Percentiles rank a stretch among this genome's conserved stretches.
Evolutionary conservation across 2,888 invertebrate genomes (phyloP).

Genomic region (Cylindroiulus punctatus): DNA sequence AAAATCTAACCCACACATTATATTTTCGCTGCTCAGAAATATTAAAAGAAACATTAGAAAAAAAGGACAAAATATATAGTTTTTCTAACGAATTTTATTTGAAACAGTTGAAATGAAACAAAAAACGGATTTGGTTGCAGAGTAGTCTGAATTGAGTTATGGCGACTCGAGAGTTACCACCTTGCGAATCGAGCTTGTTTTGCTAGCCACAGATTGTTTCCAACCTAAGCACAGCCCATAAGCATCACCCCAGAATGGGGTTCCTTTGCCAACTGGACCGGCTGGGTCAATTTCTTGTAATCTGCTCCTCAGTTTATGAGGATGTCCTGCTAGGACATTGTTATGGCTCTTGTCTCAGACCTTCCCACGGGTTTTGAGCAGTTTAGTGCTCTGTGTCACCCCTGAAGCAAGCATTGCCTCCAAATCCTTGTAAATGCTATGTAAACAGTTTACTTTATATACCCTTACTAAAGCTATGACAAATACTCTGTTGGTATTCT

Average conservation of each 20-base stretch:
- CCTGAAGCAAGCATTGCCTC: constrained; percentile 59
- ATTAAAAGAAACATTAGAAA: too few relatives aligned
- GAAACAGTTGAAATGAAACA: background rate
- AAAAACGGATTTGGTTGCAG: constrained; percentile 57
- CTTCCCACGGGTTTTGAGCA: constrained; percentile 58
- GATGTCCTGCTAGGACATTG: constrained; percentile 58
- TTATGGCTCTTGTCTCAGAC: constrained; percentile 59
- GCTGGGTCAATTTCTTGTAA: constrained; percentile 58
- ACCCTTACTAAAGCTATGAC: background rate
- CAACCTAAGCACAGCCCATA: constrained; percentile 55
- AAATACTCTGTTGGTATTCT: background rate
- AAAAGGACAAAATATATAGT: too few relatives aligned
- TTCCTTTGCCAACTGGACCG: constrained; percentile 57
- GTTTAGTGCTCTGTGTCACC: constrained; percentile 57
- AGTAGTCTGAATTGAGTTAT: constrained; percentile 60
- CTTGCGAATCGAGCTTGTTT: constrained; percentile 59
- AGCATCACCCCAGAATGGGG: constrained; percentile 55
- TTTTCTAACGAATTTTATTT: too few relatives aligned
- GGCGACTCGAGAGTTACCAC: constrained; percentile 54
- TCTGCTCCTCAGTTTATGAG: constrained; percentile 56
- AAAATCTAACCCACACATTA: too few relatives aligned
- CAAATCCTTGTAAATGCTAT: constrained; percentile 48
- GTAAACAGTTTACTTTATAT: background rate
- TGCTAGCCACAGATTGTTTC: constrained; percentile 57
- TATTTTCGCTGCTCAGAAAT: too few relatives aligned